These are phyloP conservation scores for Eublepharis macularius DNA, from an alignment of 2,113 vertebrate genomes.

Conservation along the genomic window DNA sequence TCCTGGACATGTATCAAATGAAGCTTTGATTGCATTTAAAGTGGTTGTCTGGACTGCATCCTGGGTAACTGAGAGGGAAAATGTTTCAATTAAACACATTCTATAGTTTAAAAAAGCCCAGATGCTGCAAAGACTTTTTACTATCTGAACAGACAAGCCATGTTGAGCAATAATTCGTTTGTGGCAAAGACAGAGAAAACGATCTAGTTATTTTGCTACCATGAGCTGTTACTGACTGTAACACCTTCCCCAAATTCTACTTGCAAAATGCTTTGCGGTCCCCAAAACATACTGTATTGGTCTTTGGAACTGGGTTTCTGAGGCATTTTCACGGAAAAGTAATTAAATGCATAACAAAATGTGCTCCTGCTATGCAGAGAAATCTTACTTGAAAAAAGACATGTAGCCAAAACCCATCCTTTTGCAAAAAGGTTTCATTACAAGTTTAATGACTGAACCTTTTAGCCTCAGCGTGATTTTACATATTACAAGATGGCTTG, in stretches of 20 bases:
- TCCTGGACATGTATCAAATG: background rate
- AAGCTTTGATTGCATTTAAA: background rate
- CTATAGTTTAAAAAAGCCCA: background rate
- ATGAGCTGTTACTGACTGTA: background rate
- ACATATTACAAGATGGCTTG: constrained; percentile 84
- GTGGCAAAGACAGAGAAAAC: background rate
- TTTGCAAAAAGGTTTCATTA: constrained; percentile 72
- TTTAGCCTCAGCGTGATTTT: constrained; percentile 83
- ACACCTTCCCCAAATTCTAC: background rate
- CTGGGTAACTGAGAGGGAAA: background rate
- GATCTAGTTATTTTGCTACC: background rate
- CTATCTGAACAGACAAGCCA: background rate
- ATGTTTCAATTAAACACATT: background rate
- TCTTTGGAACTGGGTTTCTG: background rate
- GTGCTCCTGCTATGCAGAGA: background rate
- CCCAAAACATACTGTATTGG: background rate
- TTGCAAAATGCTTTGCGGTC: background rate
- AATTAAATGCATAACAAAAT: background rate
- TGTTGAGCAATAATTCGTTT: background rate
- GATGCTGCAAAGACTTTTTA: background rate
- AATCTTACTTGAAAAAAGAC: background rate
- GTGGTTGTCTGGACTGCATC: background rate
- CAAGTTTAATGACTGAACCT: constrained; percentile 86
- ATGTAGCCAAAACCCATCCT: constrained; percentile 51
- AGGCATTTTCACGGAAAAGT: background rate